A percentile compares a stretch with the other conserved stretches of the same genome.
Evolutionary conservation across 2,113 vertebrate species (phyloP).

Genomic region (Heterochromis multidens): DNA sequence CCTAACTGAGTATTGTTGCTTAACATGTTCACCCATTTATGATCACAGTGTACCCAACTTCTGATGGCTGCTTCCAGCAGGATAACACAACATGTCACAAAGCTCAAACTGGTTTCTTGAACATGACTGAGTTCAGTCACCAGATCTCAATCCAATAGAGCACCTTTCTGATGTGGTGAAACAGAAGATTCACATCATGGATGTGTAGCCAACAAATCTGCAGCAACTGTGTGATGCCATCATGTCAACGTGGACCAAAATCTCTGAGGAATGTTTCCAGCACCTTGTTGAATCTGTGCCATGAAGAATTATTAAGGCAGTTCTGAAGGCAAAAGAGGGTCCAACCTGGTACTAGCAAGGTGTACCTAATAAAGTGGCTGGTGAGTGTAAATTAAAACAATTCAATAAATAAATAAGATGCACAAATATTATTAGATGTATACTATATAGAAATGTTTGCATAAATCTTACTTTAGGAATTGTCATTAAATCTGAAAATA

Average conservation of each 20-base stretch:
- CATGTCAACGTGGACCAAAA: not conserved
- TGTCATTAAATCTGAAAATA: not conserved
- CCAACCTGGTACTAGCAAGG: not conserved
- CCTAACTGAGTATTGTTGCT: not conserved
- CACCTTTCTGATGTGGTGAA: rapidly evolving
- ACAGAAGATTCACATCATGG: not conserved
- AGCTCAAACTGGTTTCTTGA: not conserved
- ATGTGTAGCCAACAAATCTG: not conserved
- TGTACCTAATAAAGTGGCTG: not conserved
- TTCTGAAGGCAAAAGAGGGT: too few relatives aligned
- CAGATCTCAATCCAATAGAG: not conserved
- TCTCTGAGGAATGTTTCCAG: not conserved
- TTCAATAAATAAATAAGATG: not conserved
- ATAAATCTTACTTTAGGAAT: not conserved
- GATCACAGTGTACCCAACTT: not conserved
- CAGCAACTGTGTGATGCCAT: not conserved
- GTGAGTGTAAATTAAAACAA: not conserved
- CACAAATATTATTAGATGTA: not conserved
- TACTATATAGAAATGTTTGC: not conserved
- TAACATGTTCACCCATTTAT: not conserved
- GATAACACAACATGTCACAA: not conserved
- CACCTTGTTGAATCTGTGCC: not conserved
- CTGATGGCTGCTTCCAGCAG: not conserved
- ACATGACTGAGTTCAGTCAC: not conserved
- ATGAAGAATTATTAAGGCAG: not conserved